These are phyloP conservation scores for Actinostola sp. DNA, from an alignment of 92 coral and sea anemone genomes.

Conservation along the genomic window DNA sequence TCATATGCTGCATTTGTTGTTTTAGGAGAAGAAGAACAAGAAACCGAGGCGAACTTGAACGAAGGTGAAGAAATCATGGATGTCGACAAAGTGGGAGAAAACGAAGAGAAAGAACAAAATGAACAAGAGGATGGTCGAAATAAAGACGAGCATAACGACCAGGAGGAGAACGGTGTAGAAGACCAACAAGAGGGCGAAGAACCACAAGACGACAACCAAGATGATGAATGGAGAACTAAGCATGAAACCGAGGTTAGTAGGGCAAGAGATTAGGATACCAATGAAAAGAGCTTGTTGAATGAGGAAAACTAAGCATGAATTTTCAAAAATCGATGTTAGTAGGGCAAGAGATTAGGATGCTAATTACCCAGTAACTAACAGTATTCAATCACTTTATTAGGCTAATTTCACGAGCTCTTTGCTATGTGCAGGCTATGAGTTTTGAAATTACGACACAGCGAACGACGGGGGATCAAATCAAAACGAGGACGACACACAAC, in stretches of 20 bases:
- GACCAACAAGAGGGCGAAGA: constrained; percentile 32
- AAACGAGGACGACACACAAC: constrained; percentile 28
- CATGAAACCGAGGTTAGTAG: constrained; percentile 75
- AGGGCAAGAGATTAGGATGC: no score
- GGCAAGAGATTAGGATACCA: no score
- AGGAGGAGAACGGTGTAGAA: constrained; percentile 25
- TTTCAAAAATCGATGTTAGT: no score
- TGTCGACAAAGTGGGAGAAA: constrained; percentile 43
- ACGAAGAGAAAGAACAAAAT: constrained; percentile 13
- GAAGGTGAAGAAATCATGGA: constrained; percentile 16
- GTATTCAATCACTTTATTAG: no score
- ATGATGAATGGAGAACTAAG: constrained; percentile 76
- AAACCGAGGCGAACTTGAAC: background rate
- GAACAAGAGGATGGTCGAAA: constrained; percentile 10
- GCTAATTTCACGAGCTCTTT: constrained; percentile 52
- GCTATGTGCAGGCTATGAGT: constrained; percentile 65
- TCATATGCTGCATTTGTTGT: no score
- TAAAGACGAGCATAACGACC: constrained; percentile 8
- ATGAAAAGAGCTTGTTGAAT: no score
- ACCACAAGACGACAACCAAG: constrained; percentile 47
- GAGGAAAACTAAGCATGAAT: no score
- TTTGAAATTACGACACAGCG: constrained; percentile 70
- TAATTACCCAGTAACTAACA: background rate
- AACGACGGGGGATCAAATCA: constrained; percentile 57
- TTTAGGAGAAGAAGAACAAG: constrained; percentile 37